A percentile compares a stretch with the other conserved stretches of the same genome.
phyloP scores from a whole-genome alignment of 2,797 vertebrate genomes.

The Chaetophractus vellerosus region DNA sequence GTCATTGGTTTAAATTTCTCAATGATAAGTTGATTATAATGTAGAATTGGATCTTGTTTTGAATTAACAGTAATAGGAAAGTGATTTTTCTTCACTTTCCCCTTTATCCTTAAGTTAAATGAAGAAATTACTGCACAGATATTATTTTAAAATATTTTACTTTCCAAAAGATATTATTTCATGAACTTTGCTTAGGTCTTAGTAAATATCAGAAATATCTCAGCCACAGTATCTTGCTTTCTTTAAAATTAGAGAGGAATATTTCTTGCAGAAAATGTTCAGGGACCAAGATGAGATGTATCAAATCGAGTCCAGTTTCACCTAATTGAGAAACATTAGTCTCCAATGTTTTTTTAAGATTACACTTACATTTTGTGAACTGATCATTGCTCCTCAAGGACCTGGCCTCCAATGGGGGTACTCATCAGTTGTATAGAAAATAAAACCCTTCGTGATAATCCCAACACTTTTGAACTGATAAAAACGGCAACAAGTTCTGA shows the following conservation, averaged over 20 bases:
- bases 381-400: not conserved
- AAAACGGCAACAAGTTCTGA: not conserved
- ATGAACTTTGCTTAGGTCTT: slow-evolving; percentile 7
- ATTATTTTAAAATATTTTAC: slow-evolving; percentile 36
- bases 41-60: slow-evolving; percentile 48
- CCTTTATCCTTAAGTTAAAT: slow-evolving; percentile 23
- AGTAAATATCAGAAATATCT: slow-evolving; percentile 62
- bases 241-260: not conserved
- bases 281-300: slow-evolving; percentile 38
- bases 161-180: slow-evolving; percentile 59
- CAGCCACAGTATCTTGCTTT: not conserved
- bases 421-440: not conserved
- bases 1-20: slow-evolving; percentile 16
- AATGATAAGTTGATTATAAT: not conserved
- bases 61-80: slow-evolving; percentile 4
- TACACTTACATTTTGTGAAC: slow-evolving; percentile 10
- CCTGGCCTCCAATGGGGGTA: not conserved
- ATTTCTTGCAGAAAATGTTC: slow-evolving; percentile 48
- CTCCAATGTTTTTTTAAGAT: not conserved
- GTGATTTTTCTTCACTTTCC: not conserved
- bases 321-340: not conserved
- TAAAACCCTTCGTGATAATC: slow-evolving; percentile 34
- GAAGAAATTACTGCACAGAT: not conserved
- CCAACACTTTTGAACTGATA: not conserved
- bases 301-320: not conserved